Conservation (phyloP, 2,797 vertebrate genomes). For the Champsocephalus esox region DNA sequence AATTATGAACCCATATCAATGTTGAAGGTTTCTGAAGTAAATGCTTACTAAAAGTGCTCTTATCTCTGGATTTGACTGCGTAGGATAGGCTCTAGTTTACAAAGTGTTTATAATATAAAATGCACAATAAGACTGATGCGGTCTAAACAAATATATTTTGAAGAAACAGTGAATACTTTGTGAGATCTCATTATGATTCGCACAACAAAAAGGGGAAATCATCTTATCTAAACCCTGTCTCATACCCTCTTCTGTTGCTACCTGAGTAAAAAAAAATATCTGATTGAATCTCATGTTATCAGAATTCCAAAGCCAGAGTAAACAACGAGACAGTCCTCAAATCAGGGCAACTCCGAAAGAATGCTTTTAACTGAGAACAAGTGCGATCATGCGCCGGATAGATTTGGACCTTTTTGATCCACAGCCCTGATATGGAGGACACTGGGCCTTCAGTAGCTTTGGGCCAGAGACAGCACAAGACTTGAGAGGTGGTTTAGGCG, state of each 20-base stretch:
- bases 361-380: slow-evolving; percentile 17
- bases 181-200: background rate
- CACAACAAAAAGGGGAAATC: background rate
- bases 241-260: background rate
- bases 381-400: slow-evolving; percentile 28
- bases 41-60: background rate
- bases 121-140: background rate
- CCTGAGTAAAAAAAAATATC: slow-evolving; percentile 19
- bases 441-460: slow-evolving; percentile 38
- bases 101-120: background rate
- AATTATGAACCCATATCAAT: background rate
- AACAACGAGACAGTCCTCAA: background rate
- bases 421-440: slow-evolving; percentile 34
- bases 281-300: slow-evolving; percentile 28
- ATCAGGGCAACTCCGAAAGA: slow-evolving; percentile 22
- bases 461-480: slow-evolving; percentile 39
- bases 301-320: slow-evolving; percentile 22
- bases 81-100: background rate
- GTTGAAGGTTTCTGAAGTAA: background rate
- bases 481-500: slow-evolving; percentile 48
- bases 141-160: background rate
- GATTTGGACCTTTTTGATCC: slow-evolving; percentile 42
- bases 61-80: background rate
- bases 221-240: slow-evolving; percentile 10
- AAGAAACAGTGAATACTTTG: background rate